Evolutionary conservation across 2,888 invertebrate species (phyloP).

Genomic region (Norana najaformis): DNA sequence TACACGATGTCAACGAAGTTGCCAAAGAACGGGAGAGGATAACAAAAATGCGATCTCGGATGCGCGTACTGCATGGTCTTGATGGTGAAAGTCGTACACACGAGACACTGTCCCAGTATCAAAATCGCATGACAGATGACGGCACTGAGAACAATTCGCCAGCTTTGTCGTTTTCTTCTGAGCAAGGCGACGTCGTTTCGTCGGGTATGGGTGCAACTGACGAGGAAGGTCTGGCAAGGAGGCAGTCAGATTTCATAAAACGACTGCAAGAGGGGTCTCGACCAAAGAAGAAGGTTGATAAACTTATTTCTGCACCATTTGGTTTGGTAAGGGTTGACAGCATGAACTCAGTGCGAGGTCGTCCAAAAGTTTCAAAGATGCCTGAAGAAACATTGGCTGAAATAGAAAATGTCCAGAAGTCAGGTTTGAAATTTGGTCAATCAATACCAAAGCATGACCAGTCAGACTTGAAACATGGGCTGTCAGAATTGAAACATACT

Average conservation of each 20-base stretch:
- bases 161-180: not conserved
- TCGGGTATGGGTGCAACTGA: not conserved
- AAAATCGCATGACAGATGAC: not conserved
- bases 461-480: not conserved
- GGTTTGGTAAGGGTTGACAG: conserved; percentile 19
- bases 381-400: not conserved
- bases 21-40: not conserved
- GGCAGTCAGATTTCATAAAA: not conserved
- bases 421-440: not conserved
- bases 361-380: not conserved
- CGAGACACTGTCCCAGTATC: not conserved
- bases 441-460: not conserved
- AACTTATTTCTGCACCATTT: not conserved
- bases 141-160: not conserved
- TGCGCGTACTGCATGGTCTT: not conserved
- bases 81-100: not conserved
- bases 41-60: not conserved
- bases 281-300: not conserved
- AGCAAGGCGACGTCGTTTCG: not conserved
- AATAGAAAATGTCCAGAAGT: not conserved
- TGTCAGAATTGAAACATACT: not conserved
- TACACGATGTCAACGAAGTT: not conserved
- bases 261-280: not conserved
- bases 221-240: not conserved
- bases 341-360: not conserved